phyloP scores from a whole-genome alignment of 2,888 invertebrate genomes.

The Homarus gammarus region DNA sequence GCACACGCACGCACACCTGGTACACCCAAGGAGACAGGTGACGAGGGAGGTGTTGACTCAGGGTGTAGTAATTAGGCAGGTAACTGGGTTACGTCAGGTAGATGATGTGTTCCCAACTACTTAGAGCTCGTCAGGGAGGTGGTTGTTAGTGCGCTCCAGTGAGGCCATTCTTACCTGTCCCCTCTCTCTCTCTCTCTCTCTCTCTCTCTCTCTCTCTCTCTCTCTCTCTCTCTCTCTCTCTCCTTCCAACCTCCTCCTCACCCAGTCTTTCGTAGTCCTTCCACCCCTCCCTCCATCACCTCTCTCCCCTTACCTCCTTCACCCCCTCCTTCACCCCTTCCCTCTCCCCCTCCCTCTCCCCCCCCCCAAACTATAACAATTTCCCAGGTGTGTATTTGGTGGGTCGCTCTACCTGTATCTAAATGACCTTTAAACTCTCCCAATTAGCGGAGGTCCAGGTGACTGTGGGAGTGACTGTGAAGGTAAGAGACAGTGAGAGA shows the following conservation, averaged over 20 bases:
- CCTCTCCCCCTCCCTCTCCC: not conserved
- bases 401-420: too few species aligned
- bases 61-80: not conserved
- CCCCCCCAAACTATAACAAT: too few species aligned
- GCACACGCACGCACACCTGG: not conserved
- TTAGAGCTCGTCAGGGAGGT: not conserved
- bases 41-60: not conserved
- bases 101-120: too few species aligned
- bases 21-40: not conserved
- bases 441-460: too few species aligned
- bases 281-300: not conserved
- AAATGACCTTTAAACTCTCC: too few species aligned
- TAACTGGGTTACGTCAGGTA: too few species aligned
- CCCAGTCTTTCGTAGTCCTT: not conserved
- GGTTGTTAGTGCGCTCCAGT: not conserved
- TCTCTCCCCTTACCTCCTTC: not conserved
- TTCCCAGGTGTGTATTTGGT: too few species aligned
- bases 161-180: not conserved
- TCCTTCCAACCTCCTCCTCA: not conserved
- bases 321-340: not conserved
- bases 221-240: not conserved
- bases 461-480: too few species aligned
- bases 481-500: too few species aligned
- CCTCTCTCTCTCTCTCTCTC: conserved; percentile 8
- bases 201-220: not conserved